A percentile compares a stretch with the other conserved stretches of the same genome.
Evolutionary conservation across 2,797 vertebrate genomes (phyloP).

Genomic region (Phrynocephalus forsythii): DNA sequence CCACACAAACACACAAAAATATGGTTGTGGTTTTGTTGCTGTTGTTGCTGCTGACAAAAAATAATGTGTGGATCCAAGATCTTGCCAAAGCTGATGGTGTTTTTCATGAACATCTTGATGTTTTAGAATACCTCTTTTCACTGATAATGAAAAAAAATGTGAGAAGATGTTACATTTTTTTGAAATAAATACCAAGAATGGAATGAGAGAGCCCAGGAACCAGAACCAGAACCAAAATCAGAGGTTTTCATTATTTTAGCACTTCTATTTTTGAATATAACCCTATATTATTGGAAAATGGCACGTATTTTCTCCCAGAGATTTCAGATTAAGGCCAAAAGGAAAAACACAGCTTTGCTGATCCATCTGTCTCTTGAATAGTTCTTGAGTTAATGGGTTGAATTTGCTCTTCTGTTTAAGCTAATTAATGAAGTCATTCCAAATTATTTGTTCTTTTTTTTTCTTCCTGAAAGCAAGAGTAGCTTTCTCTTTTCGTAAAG

Average conservation of each 20-base stretch:
- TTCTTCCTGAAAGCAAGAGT: constrained; percentile 37
- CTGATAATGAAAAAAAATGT: no score
- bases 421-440: constrained; percentile 62
- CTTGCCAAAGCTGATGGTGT: no score
- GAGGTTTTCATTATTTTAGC: not conserved
- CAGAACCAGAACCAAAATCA: constrained; percentile 9
- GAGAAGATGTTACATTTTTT: no score
- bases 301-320: constrained; percentile 41
- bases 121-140: no score
- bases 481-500: constrained; percentile 26
- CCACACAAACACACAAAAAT: no score
- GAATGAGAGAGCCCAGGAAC: constrained; percentile 13
- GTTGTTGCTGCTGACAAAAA: no score
- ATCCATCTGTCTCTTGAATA: constrained; percentile 62
- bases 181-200: no score
- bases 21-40: no score
- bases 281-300: constrained; percentile 46
- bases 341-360: constrained; percentile 55
- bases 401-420: constrained; percentile 62
- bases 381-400: constrained; percentile 52
- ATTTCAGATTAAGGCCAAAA: constrained; percentile 52
- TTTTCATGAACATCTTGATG: no score
- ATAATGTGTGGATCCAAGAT: no score
- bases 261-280: constrained; percentile 14
- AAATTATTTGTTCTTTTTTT: constrained; percentile 53